Evolutionary conservation across 2,888 invertebrate genomes (phyloP).

Genomic region (Liposcelis brunnea): DNA sequence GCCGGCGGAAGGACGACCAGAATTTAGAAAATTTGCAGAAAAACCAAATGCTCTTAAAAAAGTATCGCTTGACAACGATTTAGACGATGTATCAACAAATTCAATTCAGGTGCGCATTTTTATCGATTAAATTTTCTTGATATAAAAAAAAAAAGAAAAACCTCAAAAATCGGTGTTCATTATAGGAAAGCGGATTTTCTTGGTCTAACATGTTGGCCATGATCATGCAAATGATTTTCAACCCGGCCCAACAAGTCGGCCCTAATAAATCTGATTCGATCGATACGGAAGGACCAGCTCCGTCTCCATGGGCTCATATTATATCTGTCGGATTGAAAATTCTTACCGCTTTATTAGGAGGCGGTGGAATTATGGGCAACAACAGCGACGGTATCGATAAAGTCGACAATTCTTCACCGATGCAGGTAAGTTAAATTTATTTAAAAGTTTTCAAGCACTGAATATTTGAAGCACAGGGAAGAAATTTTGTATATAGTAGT

Average conservation of each 20-base stretch:
- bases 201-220: slow-evolving; percentile 78
- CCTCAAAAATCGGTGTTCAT: neutral
- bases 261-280: slow-evolving; percentile 67
- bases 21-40: slow-evolving; percentile 67
- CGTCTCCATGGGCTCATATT: slow-evolving; percentile 78
- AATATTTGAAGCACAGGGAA: neutral
- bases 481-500: too few relatives aligned
- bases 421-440: slow-evolving; percentile 64
- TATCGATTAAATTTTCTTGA: neutral
- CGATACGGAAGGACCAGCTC: slow-evolving; percentile 37
- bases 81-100: slow-evolving; percentile 67
- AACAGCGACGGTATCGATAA: slow-evolving; percentile 85
- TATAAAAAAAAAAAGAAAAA: slow-evolving; percentile 29
- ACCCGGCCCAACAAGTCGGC: slow-evolving; percentile 39
- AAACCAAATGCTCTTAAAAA: slow-evolving; percentile 82
- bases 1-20: slow-evolving; percentile 19
- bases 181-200: slow-evolving; percentile 46
- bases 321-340: slow-evolving; percentile 73
- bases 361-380: slow-evolving; percentile 49
- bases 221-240: slow-evolving; percentile 78
- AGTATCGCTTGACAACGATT: slow-evolving; percentile 47
- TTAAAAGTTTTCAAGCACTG: slow-evolving; percentile 7
- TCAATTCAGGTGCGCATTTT: slow-evolving; percentile 39
- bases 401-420: slow-evolving; percentile 52
- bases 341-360: slow-evolving; percentile 65